Base-by-base conservation (phyloP, 2,888 invertebrate species). In the Poecilobothrus nobilitatus region DNA sequence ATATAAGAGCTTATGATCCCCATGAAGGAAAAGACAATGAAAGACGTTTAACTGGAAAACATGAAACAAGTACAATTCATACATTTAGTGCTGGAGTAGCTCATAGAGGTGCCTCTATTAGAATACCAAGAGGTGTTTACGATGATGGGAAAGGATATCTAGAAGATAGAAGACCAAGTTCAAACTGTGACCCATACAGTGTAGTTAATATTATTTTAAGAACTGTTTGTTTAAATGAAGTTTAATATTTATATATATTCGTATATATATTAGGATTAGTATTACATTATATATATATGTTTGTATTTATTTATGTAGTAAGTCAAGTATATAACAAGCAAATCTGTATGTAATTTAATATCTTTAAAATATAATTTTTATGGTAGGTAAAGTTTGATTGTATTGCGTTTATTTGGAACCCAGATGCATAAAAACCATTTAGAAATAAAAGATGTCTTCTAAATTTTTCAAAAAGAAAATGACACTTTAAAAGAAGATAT, bases 1-100 rank as follows among this genome's bases (percentile, higher is more conserved):
- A 99, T 82, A 98, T 99, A 81, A 90, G 91, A 78, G 95, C 94
- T 73, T 98, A 98, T 81, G 98, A 98, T 83, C 97, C 97, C 15
- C 90, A 94, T 73, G 91, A 93, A 77, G 98, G 98, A 71, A 91
- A 91, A 81, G 98, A 99, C 85, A 99, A 99, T 83, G 95, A 93
- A 80, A 88, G 97, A 72, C 89, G 98, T 73, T 86, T 99, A 71
- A 98, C 95, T 68, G 98, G 98, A 70, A 88, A 87, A 75, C 96
- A 95, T 81, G 98, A 99, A 84, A 99, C 98, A 3, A 95, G 97
- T 77, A 94, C 92, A 76, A 97, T 99, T 80, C 92, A 95, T 80
- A 95, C 97, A 81, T 99, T 99, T 83, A 95, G 95, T 75, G 80
- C 81, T 63, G 95, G 93, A 68, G 95, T 97, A 10, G 97, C 97